phyloP scores from a whole-genome alignment of 1,140 invertebrate genomes.

The Euwallacea similis region DNA sequence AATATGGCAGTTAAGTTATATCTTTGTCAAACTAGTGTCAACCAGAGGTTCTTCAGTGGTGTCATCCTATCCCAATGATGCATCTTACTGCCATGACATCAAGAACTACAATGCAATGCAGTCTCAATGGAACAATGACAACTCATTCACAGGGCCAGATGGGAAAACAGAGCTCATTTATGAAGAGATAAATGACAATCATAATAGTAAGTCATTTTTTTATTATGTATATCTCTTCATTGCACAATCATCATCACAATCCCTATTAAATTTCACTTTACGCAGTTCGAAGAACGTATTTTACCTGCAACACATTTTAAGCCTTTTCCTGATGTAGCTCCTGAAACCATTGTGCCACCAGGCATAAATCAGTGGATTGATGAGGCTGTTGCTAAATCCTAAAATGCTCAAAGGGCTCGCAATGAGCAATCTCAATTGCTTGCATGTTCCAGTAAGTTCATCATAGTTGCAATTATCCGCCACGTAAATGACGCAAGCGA shows the following conservation, averaged over 20 bases:
- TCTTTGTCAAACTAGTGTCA: background rate
- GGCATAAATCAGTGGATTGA: slow-evolving; percentile 74
- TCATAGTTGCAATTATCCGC: slow-evolving; percentile 57
- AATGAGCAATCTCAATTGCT: slow-evolving; percentile 54
- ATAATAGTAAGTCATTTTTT: slow-evolving; percentile 20
- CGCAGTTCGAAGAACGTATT: background rate
- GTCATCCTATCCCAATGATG: slow-evolving; percentile 9
- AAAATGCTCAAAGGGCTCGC: slow-evolving; percentile 59
- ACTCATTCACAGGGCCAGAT: slow-evolving; percentile 29
- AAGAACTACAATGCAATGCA: slow-evolving; percentile 39
- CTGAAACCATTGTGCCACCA: slow-evolving; percentile 70
- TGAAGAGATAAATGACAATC: slow-evolving; percentile 43
- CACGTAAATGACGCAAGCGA: slow-evolving; percentile 57
- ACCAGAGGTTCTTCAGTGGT: background rate
- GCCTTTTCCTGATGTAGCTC: slow-evolving; percentile 49
- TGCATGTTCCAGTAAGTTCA: slow-evolving; percentile 54
- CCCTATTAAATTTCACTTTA: background rate
- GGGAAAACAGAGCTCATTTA: slow-evolving; percentile 39
- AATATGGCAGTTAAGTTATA: background rate
- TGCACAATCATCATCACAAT: background rate
- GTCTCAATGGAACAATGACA: slow-evolving; percentile 42
- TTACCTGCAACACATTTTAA: slow-evolving; percentile 15
- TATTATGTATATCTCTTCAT: background rate
- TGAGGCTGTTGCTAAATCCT: slow-evolving; percentile 66
- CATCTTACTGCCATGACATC: slow-evolving; percentile 44